phyloP scores from a whole-genome alignment of 2,888 invertebrate species.

The Polyommatus iphigenia region DNA sequence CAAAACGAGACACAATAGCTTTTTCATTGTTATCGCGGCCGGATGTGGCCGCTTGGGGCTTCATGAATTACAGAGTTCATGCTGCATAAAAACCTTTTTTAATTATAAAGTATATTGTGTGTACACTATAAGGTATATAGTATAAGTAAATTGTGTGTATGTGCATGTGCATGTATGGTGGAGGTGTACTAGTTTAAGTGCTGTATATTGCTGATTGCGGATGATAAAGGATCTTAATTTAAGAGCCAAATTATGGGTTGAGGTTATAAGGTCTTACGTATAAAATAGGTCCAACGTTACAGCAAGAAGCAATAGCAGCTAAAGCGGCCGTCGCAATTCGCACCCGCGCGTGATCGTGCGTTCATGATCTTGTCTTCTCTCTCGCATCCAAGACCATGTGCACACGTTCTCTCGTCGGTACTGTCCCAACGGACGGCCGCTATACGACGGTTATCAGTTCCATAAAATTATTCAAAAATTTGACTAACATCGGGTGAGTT shows the following conservation, averaged over 20 bases:
- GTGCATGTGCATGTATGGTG: neutral
- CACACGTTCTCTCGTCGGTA: slow-evolving; percentile 15
- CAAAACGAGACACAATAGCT: too few species aligned
- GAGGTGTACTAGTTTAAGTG: slow-evolving; percentile 1
- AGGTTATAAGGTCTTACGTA: neutral
- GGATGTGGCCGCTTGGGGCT: too few species aligned
- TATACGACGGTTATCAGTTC: neutral
- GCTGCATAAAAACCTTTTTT: neutral
- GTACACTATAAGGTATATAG: neutral
- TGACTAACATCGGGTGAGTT: neutral
- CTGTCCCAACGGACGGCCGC: slow-evolving; percentile 15
- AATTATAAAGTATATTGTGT: neutral
- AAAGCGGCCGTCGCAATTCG: neutral
- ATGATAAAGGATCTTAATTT: neutral
- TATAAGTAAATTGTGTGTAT: neutral
- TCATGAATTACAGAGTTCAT: too few species aligned
- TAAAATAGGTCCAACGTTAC: neutral
- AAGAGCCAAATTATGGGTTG: neutral
- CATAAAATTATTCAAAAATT: neutral
- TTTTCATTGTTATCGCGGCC: too few species aligned
- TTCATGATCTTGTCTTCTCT: slow-evolving; percentile 17
- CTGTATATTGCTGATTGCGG: slow-evolving; percentile 13
- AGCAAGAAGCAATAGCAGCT: slow-evolving; percentile 5
- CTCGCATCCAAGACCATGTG: slow-evolving; percentile 2
- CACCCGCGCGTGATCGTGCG: slow-evolving; percentile 17